A percentile compares a stretch with the other conserved stretches of the same genome.
These are phyloP conservation scores for Agelastica alni DNA, from an alignment of 2,888 invertebrate genomes.

Conservation along the genomic window DNA sequence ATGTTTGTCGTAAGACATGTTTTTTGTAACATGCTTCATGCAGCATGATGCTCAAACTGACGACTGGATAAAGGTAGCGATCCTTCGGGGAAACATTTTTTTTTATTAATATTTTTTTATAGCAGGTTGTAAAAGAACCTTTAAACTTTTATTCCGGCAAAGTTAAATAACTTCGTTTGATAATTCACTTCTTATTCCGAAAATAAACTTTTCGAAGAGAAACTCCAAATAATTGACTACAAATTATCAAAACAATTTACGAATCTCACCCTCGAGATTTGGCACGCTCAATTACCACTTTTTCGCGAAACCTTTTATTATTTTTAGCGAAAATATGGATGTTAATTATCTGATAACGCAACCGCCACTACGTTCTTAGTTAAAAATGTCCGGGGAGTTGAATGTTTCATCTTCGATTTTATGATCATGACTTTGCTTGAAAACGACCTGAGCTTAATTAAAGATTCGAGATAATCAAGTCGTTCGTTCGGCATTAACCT, in stretches of 20 bases:
- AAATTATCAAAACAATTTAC: neutral
- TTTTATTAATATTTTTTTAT: no score
- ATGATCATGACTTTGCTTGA: conserved; percentile 22
- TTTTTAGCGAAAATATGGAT: conserved; percentile 21
- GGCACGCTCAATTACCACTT: neutral
- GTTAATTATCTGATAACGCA: conserved; percentile 25
- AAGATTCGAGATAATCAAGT: conserved; percentile 27
- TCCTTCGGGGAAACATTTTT: no score
- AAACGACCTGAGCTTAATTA: conserved; percentile 23
- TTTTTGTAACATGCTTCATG: no score
- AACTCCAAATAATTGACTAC: neutral
- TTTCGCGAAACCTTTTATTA: conserved; percentile 8
- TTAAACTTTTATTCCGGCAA: no score
- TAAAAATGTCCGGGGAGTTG: conserved; percentile 13
- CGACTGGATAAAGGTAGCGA: no score
- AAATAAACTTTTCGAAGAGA: neutral
- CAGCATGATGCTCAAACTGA: no score
- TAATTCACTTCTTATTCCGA: no score
- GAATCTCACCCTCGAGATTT: neutral
- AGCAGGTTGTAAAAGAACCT: no score
- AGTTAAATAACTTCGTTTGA: no score
- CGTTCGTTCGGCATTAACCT: conserved; percentile 23
- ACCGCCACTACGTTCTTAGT: neutral
- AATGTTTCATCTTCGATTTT: conserved; percentile 28
- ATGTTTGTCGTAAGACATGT: no score